Percentiles rank a stretch among this genome's conserved stretches.
Conservation (phyloP, 2,797 vertebrate species). For the Enteromius fasciolatus region DNA sequence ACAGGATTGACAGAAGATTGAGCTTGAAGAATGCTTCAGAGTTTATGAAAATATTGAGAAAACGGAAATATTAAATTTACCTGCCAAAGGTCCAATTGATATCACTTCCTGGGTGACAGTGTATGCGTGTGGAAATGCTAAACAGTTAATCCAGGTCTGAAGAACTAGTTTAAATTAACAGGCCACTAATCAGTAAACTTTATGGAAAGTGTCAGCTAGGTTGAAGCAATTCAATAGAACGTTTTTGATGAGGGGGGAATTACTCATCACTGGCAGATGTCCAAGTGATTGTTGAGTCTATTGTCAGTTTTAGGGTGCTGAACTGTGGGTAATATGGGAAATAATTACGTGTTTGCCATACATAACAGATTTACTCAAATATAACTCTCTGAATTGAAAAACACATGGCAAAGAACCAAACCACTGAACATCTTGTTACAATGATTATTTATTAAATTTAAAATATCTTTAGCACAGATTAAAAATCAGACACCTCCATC, state of each 20-base stretch:
- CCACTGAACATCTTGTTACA: slow-evolving; percentile 71
- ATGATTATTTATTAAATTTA: slow-evolving; percentile 88
- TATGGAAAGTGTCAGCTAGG: neutral
- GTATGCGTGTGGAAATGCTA: neutral
- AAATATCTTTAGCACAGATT: slow-evolving; percentile 89
- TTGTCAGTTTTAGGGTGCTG: neutral
- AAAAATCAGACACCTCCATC: slow-evolving; percentile 86
- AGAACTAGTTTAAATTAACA: no score
- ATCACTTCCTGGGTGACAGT: neutral
- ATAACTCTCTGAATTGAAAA: neutral
- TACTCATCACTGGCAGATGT: neutral
- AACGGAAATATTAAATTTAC: neutral
- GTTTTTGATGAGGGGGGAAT: no score
- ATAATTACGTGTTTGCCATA: neutral
- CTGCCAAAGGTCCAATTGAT: neutral
- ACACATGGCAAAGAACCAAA: slow-evolving; percentile 24
- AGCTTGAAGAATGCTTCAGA: neutral
- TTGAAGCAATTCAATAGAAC: neutral
- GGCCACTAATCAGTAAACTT: neutral
- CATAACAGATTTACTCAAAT: neutral
- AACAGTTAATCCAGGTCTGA: neutral
- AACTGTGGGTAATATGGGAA: slow-evolving; percentile 11
- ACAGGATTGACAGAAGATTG: neutral
- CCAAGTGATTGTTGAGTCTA: neutral
- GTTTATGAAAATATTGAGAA: neutral